Conservation (phyloP, 2,888 invertebrate genomes). For the Palloptera scutellata region DNA sequence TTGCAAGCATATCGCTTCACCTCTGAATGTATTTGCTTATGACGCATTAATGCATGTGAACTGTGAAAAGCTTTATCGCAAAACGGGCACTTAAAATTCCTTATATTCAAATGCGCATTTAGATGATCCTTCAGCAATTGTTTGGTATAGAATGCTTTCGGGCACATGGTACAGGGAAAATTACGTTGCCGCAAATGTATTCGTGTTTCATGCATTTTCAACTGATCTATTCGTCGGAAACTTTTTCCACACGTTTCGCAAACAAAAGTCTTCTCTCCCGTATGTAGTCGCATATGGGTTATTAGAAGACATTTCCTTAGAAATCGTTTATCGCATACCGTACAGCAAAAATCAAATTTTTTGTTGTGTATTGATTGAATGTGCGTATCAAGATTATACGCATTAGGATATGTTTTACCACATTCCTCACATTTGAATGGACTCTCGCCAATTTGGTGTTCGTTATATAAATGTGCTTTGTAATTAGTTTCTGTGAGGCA, state of each 20-base stretch:
- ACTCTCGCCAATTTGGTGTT: slow-evolving; percentile 47
- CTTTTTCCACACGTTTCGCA: slow-evolving; percentile 53
- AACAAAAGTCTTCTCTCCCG: slow-evolving; percentile 45
- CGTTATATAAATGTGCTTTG: slow-evolving; percentile 47
- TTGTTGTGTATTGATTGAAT: slow-evolving; percentile 48
- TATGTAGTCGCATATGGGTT: slow-evolving; percentile 46
- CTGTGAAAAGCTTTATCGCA: slow-evolving; percentile 55
- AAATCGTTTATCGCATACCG: slow-evolving; percentile 20
- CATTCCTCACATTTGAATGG: slow-evolving; percentile 48
- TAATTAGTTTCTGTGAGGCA: slow-evolving; percentile 45
- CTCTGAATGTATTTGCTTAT: slow-evolving; percentile 53
- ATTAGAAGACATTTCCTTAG: slow-evolving; percentile 9
- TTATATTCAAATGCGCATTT: slow-evolving; percentile 51
- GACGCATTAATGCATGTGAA: slow-evolving; percentile 50
- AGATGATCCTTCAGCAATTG: slow-evolving; percentile 49
- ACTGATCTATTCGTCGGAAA: slow-evolving; percentile 46
- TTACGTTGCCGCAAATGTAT: slow-evolving; percentile 33
- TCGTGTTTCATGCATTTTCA: slow-evolving; percentile 42
- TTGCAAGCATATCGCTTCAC: slow-evolving; percentile 52
- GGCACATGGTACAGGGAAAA: slow-evolving; percentile 33
- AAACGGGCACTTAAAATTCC: slow-evolving; percentile 51
- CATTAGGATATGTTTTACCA: slow-evolving; percentile 44
- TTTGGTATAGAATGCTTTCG: slow-evolving; percentile 47
- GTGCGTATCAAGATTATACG: slow-evolving; percentile 42
- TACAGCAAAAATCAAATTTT: slow-evolving; percentile 44